Percentiles rank a stretch among this genome's conserved stretches.
Conservation (phyloP, 2,797 vertebrate genomes). For the Cirrhinus mrigala region DNA sequence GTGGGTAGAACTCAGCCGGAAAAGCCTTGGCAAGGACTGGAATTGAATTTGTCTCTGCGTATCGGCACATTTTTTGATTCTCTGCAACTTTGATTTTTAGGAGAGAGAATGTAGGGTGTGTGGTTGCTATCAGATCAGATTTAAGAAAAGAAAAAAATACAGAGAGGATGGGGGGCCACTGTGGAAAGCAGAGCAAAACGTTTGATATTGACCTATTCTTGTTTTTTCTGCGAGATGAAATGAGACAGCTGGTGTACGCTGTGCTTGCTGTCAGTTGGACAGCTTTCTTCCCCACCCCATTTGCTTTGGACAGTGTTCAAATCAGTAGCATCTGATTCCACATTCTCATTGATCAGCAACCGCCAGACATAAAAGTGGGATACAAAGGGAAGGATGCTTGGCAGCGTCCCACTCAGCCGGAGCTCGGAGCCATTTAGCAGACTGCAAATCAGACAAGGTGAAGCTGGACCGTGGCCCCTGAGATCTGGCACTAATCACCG, state of each 20-base stretch:
- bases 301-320: constrained; percentile 51
- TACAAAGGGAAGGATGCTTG: constrained; percentile 46
- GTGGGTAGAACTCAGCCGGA: constrained; percentile 40
- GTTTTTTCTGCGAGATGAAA: constrained; percentile 33
- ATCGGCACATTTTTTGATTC: constrained; percentile 35
- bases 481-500: constrained; percentile 10
- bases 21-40: constrained; percentile 35
- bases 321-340: constrained; percentile 49
- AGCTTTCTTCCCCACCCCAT: constrained; percentile 39
- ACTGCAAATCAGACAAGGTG: constrained; percentile 40
- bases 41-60: constrained; percentile 46
- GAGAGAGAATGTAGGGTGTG: constrained; percentile 30
- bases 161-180: not conserved
- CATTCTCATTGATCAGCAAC: constrained; percentile 52
- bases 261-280: constrained; percentile 38
- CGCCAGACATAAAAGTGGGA: constrained; percentile 49
- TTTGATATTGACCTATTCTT: constrained; percentile 46
- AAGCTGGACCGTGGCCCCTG: constrained; percentile 19
- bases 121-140: constrained; percentile 42
- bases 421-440: constrained; percentile 35
- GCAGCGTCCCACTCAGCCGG: constrained; percentile 43
- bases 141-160: constrained; percentile 13
- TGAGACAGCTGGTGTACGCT: constrained; percentile 51
- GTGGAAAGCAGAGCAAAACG: constrained; percentile 31
- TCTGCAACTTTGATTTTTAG: constrained; percentile 48